These are phyloP conservation scores for Cnemophilus loriae DNA, from an alignment of 2,113 vertebrate species.

Conservation along the genomic window DNA sequence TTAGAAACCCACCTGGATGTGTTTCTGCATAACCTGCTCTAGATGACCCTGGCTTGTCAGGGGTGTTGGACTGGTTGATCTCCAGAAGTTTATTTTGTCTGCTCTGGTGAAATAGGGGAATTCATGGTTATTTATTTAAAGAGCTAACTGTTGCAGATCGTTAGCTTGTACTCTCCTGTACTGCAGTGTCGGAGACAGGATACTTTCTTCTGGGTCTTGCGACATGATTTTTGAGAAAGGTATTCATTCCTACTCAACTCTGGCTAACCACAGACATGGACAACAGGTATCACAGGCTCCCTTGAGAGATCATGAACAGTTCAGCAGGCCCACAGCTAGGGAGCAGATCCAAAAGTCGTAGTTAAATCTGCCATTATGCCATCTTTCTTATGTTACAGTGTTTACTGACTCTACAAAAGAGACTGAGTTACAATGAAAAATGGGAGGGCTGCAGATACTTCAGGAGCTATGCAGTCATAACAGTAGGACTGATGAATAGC, in stretches of 20 bases:
- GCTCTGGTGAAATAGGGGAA: neutral
- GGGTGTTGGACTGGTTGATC: neutral
- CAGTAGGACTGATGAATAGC: neutral
- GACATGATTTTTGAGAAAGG: neutral
- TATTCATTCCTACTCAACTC: neutral
- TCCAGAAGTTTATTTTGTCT: neutral
- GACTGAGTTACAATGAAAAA: neutral
- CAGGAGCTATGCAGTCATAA: neutral
- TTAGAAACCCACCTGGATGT: neutral
- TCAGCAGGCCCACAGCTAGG: neutral
- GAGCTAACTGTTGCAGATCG: neutral
- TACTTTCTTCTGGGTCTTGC: neutral
- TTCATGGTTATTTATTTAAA: neutral
- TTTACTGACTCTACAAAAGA: neutral
- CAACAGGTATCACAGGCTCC: neutral
- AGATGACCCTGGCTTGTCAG: neutral
- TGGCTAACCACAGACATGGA: neutral
- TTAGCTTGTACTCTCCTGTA: neutral
- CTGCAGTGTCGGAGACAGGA: neutral
- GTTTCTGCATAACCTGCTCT: neutral
- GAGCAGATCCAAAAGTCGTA: neutral
- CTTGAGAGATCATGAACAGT: neutral
- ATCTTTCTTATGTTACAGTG: neutral
- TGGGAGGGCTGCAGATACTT: neutral
- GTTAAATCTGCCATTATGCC: neutral